Percentiles rank a stretch among this genome's conserved stretches.
phyloP scores from a whole-genome alignment of 2,888 invertebrate species.

The Deilephila porcellus region DNA sequence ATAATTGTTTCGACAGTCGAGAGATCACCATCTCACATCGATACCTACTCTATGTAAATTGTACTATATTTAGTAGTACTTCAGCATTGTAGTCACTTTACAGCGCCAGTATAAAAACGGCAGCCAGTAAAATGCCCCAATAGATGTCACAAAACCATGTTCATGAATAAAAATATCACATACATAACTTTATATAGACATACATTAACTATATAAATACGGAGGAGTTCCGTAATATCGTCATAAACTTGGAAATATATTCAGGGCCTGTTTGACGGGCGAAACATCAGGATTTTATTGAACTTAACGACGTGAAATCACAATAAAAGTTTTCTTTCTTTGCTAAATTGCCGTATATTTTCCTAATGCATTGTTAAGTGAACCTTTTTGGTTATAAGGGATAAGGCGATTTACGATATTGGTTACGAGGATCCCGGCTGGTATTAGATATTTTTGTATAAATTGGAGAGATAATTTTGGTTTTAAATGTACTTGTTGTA shows the following conservation, averaged over 20 bases:
- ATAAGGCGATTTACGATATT: background rate
- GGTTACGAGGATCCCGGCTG: background rate
- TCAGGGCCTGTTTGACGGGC: slow-evolving; percentile 19
- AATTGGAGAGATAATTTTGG: background rate
- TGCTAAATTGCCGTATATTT: slow-evolving; percentile 2
- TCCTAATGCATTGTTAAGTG: slow-evolving; percentile 21
- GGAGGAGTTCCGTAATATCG: slow-evolving; percentile 18
- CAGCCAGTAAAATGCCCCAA: no score
- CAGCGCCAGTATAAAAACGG: no score
- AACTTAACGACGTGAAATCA: slow-evolving; percentile 29
- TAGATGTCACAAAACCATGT: background rate
- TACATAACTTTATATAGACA: background rate
- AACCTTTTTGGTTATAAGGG: slow-evolving; percentile 5
- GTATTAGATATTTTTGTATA: background rate
- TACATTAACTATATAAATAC: slow-evolving; percentile 1
- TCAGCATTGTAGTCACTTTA: no score
- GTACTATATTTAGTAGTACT: no score
- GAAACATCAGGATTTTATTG: slow-evolving; percentile 23
- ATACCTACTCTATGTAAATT: no score
- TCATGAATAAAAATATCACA: background rate
- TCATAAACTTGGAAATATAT: slow-evolving; percentile 24
- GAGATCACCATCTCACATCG: no score
- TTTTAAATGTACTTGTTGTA: background rate
- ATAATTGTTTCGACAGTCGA: no score
- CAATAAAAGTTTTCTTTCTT: slow-evolving; percentile 23